phyloP scores from a whole-genome alignment of 2,797 vertebrate genomes.

The Urosaurus nigricauda region DNA sequence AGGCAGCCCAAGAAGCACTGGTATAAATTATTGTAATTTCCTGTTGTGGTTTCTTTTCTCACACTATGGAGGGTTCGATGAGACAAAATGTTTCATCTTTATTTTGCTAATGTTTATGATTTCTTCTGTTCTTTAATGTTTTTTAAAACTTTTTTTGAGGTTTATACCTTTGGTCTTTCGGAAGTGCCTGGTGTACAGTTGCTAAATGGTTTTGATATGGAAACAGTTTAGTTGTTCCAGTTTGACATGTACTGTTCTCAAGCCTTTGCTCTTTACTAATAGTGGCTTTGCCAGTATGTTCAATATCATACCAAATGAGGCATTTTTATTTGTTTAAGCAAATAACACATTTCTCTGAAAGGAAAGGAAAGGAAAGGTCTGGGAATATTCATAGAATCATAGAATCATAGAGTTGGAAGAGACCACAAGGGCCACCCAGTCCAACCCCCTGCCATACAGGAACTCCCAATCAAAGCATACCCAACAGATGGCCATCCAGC shows the following conservation, averaged over 20 bases:
- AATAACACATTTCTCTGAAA: not conserved
- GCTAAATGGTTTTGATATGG: not conserved
- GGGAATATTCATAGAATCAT: not conserved
- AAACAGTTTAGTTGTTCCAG: not conserved
- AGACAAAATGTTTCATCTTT: too few species aligned
- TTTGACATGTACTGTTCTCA: not conserved
- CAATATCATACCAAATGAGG: not conserved
- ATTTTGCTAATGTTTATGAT: too few species aligned
- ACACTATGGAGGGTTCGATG: too few species aligned
- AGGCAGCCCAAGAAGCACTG: too few species aligned
- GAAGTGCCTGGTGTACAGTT: not conserved
- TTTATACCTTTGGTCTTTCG: not conserved
- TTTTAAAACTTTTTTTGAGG: not conserved
- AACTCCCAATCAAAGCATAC: too few species aligned
- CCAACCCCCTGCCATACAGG: too few species aligned
- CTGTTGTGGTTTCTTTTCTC: too few species aligned
- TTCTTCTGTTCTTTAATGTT: too few species aligned
- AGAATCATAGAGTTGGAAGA: too few species aligned
- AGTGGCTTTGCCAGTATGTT: not conserved
- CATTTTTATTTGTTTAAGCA: not conserved
- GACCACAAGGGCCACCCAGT: too few species aligned
- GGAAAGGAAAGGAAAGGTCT: not conserved
- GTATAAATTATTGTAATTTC: too few species aligned
- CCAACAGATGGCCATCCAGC: too few species aligned
- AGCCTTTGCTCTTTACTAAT: not conserved